Base-by-base conservation (phyloP, 1,140 invertebrate species). In the Neodiprion fabricii region DNA sequence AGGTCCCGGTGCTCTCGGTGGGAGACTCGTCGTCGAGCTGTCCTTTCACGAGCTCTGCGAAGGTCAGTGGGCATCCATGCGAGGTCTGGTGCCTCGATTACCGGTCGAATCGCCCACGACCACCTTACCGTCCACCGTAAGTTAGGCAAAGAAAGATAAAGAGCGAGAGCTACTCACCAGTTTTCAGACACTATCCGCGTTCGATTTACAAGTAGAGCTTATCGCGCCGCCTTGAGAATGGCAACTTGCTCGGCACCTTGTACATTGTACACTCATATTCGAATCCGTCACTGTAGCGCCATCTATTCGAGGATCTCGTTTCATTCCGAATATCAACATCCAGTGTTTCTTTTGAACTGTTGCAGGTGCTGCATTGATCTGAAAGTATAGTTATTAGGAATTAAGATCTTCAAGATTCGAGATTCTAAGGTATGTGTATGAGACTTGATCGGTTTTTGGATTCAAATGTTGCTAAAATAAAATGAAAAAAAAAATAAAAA, bases 31-130 rank as follows among this genome's bases (percentile, higher is more conserved):
- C 48, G 90, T 92, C 74, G 91, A 91, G 50, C 88, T 96, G 80
- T 92, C 92, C n/a, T 96, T 95, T 77, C 92, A 94, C 67, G 93
- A 95, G 79, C 90, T 96, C 10, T 96, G 95, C 79, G 91, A 95
- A 11, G 94, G 94, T 0, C 94, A 96, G 77, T 96, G 94, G 95
- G 94, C 94, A 12, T 95, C 94, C 76, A 95, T 95, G 94, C 90
- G 93, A 7, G 94, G 94, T 73, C 84, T 95, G 0, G 90, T 91
- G 0, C 93, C 94, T 1, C 86, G 94, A 67, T 82, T 95, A 12
- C 92, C 93, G 0, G 78, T 91, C 11, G 83, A 87, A 61, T 14
- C 53, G 53, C 53, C 53, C n/a, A 61, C 53, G 53, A 61, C 53
- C n/a, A 61, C 53, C n/a, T 61, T 61, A 9, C 53, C 53, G 9